Evolutionary conservation across 2,888 invertebrate genomes (phyloP), one percentile per base, ranked within the genome.

Genomic region (Pemphredon lugubris): DNA sequence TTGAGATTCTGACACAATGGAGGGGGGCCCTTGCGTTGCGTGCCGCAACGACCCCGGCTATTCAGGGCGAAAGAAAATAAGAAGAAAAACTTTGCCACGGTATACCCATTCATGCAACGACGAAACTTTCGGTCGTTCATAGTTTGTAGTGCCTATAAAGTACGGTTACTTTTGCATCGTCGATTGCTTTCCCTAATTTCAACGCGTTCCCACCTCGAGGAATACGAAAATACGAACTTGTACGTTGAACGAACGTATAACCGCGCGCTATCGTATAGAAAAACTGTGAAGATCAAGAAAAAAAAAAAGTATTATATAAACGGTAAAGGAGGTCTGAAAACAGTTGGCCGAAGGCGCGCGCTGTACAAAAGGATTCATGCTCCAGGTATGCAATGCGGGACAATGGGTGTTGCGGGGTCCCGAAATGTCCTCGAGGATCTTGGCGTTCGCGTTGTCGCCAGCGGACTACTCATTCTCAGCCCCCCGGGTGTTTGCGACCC

Each of bases 1-100:
- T 88, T 83, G 83, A 85, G 85, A 83, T 84, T 83, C 77, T 77
- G 76, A 76, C 69, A 86, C 81, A 79, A 82, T 79, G 67, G 65
- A 67, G 68, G 58, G 73, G 72, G 68, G n/a, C n/a, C n/a, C n/a
- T n/a, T n/a, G n/a, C 77, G 75, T 77, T 77, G 75, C 77, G 73
- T 68, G 70, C 76, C 68, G 73, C 72, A 60, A 70, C 70, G n/a
- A n/a, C n/a, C n/a, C n/a, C 7, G 75, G 72, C 84, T 82, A 87
- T 85, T 86, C 84, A 85, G 47, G 50, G 48, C 32, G 47, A 50
- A 53, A 59, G 68, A 77, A 75, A 75, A 76, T 74, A 73, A 70
- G 71, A 77, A 72, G 75, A 75, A 79, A 84, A 83, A 81, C 82
- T 82, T 66, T 50, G 77, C 66, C 81, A 73, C 71, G 75, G 55